Evolutionary conservation across 2,888 invertebrate genomes (phyloP), one percentile per base, ranked within the genome.

Genomic region (Protonemura montana): DNA sequence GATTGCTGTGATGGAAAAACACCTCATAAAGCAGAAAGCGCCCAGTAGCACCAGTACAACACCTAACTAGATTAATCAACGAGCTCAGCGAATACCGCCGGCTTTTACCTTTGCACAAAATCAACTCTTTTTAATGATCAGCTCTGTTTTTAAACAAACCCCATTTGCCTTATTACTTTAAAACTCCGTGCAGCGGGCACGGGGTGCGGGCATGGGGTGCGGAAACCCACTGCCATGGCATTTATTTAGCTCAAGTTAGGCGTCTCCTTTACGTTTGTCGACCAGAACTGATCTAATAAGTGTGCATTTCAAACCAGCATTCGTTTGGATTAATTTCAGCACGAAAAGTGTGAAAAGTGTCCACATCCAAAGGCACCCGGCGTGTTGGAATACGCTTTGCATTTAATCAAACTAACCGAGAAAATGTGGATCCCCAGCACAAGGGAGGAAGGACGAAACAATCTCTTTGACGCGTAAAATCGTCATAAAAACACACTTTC

Each of bases 101-200:
- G 78, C 7, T 16, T 78, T 28, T 27, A 21, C 78, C 78, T 78
- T 78, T 78, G 26, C 26, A 78, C 78, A 78, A 25, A 5, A 78
- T 78, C 82, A 83, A 83, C 35, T 83, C 82, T 83, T 83, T 35
- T 83, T 35, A 83, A 83, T 83, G 41, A 83, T 26, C 7, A 83
- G 26, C 41, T 83, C 13, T 27, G 82, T 41, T 35, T 41, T 83
- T 83, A 16, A 83, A 35, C 82, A 13, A 83, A 83, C 59, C 42
- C 42, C 82, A 83, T 30, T n/a, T 83, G 42, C 26, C 82, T 41
- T 83, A 42, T 83, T 83, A 83, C 82, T 83, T 83, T 42, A 83
- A 83, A 83, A 83, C 82, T 25, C 59, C 21, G 35, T 41, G 82
- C 30, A 21, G 81, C n/a, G n/a, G n/a, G n/a, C n/a, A n/a, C n/a